Conservation (phyloP, 2,797 vertebrate species). For the Emydoidea blandingii region DNA sequence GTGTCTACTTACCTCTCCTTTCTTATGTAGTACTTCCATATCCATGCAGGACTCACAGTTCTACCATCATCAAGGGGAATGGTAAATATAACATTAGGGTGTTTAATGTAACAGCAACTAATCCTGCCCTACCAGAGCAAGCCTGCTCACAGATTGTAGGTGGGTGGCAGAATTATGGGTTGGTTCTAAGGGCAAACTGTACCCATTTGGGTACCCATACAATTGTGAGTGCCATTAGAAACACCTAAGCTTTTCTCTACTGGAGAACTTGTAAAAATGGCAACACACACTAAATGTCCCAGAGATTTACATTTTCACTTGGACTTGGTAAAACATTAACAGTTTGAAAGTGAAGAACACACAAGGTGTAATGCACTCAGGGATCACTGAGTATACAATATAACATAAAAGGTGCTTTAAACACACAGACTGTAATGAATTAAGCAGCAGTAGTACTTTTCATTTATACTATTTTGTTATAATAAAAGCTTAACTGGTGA, state of each 20-base stretch:
- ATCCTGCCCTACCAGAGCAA: background rate
- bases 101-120: background rate
- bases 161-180: background rate
- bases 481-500: background rate
- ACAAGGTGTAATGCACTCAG: background rate
- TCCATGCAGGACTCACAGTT: background rate
- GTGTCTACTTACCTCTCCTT: background rate
- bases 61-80: background rate
- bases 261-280: background rate
- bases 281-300: background rate
- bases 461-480: background rate
- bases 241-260: background rate
- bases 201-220: background rate
- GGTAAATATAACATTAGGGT: background rate
- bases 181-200: background rate
- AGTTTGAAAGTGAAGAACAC: constrained; percentile 25
- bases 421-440: background rate
- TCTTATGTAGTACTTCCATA: background rate
- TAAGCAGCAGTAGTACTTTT: background rate
- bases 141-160: background rate
- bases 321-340: background rate
- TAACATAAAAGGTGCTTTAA: background rate
- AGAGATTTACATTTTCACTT: background rate
- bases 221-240: background rate
- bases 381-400: background rate